Evolutionary conservation across 2,113 vertebrate species (phyloP), one percentile per base, ranked within the genome.

Genomic region (Probosciger aterrimus): DNA sequence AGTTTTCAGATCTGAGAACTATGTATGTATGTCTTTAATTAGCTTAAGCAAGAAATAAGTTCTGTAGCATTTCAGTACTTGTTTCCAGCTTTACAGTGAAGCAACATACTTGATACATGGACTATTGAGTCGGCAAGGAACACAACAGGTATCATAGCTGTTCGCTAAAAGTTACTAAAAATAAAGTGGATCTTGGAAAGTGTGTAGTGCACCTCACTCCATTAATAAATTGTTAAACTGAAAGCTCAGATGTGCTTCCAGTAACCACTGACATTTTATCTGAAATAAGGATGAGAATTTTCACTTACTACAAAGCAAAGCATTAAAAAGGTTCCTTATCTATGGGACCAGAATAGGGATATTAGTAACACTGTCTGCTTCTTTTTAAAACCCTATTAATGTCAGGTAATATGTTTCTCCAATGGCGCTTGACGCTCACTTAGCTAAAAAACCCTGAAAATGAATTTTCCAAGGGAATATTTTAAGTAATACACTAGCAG

Each of bases 261-360:
- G 91, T 88, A 90, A 65, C 70, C 31, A 52, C 60, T 86, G 82
- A 88, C 93, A 90, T 88, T 96, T 97, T 95, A 95, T 97, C 97
- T 95, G 85, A 79, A 92, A 82, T 68, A 82, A 81, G 92, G 86
- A 95, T 91, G 82, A 94, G 87, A 95, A 97, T 95, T 95, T 97
- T 96, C 90, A 80, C 88, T 97, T 91, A 39, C 73, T 95, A 96
- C 95, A 97, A 97, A 98, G 96, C 55, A 91, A 79, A 43, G 50
- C 73, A 88, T 92, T 92, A 95, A 96, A 96, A 98, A 97, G 88
- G 62, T 74, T 97, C 75, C 94, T 97, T 98, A 98, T 98, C 96
- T 97, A 28, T 11, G 80, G 81, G 90, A 63, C 95, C 97, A 97
- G 97, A 97, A 96, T 90, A 97, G 63, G 83, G 87, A 73, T 97